Base-by-base conservation (phyloP, 2,797 vertebrate genomes). In the Tapirus indicus region DNA sequence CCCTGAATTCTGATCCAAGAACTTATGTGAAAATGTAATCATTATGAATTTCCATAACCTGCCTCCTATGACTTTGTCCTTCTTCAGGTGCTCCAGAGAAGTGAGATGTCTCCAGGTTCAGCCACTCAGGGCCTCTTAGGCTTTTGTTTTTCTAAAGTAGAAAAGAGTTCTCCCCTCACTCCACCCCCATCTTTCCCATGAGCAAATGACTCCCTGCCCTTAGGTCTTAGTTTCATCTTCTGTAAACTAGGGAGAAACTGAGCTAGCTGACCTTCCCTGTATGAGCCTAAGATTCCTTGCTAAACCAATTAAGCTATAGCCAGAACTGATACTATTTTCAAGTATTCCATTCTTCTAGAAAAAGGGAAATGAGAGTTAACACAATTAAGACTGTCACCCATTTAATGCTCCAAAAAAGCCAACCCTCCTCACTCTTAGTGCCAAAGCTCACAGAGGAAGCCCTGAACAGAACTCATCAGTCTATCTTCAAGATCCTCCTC, bases 1-100 rank as follows among this genome's bases (percentile, higher is more conserved):
- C 62, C 84, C 85, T 69, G 62, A 92, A 71, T 91, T 74, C 9
- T 64, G 56, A 72, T 71, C 64, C 72, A 92, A 92, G 62, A 94
- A 83, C 44, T 64, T 83, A 78, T 74, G 58, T 32, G 72, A 93
- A 71, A 95, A 82, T 18, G 47, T 49, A 44, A 90, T 78, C 85
- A 78, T 58, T 84, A 47, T 93, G 88, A 79, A 91, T 95, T 79
- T 84, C 74, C 32, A 47, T 41, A 88, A 44, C 71, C 74, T 38
- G 84, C 64, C 64, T 90, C 83, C 84, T 84, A 25, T 12, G 60
- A 41, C 32, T 95, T 74, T 88, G 68, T 77, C 72, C 80, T 92
- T 92, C 38, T 78, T 52, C 29, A 66, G 27, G 52, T 56, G 52
- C 23, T 77, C 62, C 11, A 78, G 62, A 78, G 84, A 87, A 88